Conservation (phyloP, 2,888 invertebrate genomes). For the Machimus rusticus region DNA sequence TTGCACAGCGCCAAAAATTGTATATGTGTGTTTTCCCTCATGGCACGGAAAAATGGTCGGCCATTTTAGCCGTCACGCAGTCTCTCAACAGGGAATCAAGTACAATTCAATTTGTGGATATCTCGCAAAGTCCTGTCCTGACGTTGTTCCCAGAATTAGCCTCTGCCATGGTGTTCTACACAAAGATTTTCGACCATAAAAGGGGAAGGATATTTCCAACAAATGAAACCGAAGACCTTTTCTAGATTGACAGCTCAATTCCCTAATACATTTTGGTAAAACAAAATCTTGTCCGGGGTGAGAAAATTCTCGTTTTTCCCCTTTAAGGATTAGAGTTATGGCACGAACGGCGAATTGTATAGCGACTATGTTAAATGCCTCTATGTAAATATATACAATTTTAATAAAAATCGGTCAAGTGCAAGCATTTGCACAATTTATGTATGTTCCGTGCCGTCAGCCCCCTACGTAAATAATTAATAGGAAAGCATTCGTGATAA, state of each 20-base stretch:
- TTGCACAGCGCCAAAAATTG: not conserved
- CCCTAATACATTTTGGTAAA: slow-evolving; percentile 22
- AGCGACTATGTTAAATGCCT: no score
- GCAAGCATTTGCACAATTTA: no score
- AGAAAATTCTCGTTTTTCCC: not conserved
- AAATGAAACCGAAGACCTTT: slow-evolving; percentile 5
- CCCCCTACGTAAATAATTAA: no score
- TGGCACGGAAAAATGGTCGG: not conserved
- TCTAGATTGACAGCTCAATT: slow-evolving; percentile 25
- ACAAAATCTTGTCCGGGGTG: not conserved
- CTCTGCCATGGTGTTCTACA: not conserved
- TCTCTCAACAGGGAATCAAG: slow-evolving; percentile 13
- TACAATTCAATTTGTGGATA: slow-evolving; percentile 20
- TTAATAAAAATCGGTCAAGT: no score
- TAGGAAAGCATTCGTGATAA: no score
- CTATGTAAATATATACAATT: no score
- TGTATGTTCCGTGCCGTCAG: no score
- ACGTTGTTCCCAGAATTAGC: slow-evolving; percentile 21
- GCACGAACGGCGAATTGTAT: no score
- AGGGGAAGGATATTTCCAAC: not conserved
- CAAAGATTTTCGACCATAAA: not conserved
- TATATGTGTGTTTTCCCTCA: not conserved
- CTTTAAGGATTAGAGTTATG: not conserved
- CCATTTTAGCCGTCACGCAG: slow-evolving; percentile 19
- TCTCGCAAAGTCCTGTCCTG: slow-evolving; percentile 1